Evolutionary conservation across 1,140 invertebrate genomes (phyloP).

Genomic region (Hermetia illucens): DNA sequence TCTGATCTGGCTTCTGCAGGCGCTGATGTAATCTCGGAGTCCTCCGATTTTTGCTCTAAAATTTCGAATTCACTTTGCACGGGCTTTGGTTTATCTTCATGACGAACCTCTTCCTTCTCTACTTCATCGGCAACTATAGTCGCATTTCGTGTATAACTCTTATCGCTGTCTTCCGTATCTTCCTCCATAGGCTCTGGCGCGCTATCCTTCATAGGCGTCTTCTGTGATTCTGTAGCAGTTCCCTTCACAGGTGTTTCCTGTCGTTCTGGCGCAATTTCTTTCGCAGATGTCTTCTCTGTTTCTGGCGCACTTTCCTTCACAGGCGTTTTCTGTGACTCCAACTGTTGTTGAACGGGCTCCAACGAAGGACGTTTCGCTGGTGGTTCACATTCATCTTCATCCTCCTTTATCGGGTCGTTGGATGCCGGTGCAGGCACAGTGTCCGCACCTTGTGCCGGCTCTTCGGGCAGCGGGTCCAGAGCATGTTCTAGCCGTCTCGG

Average conservation of each 20-base stretch:
- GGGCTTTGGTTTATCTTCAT: background rate
- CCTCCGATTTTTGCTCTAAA: too few species aligned
- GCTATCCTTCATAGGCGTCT: background rate
- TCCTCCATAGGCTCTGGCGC: conserved; percentile 5
- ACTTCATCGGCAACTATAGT: background rate
- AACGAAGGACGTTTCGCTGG: too few species aligned
- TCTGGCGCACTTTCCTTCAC: too few species aligned
- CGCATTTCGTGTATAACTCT: background rate
- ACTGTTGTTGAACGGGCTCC: too few species aligned
- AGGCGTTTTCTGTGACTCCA: too few species aligned
- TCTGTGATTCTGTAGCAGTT: background rate
- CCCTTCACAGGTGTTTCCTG: background rate
- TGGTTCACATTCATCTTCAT: conserved; percentile 2
- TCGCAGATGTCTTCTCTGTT: too few species aligned
- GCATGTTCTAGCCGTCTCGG: conserved; percentile 16
- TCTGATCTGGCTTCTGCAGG: too few species aligned
- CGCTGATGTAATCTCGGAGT: too few species aligned
- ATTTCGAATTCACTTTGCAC: too few species aligned
- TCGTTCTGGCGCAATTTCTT: conserved; percentile 4
- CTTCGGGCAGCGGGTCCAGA: conserved; percentile 17
- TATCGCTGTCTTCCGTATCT: background rate
- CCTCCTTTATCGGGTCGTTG: conserved; percentile 7
- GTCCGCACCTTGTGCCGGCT: conserved; percentile 10
- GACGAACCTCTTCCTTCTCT: background rate
- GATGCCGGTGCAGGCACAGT: conserved; percentile 8